Base-by-base conservation (phyloP, 2,797 vertebrate species). In the Diglossa cyanea region DNA sequence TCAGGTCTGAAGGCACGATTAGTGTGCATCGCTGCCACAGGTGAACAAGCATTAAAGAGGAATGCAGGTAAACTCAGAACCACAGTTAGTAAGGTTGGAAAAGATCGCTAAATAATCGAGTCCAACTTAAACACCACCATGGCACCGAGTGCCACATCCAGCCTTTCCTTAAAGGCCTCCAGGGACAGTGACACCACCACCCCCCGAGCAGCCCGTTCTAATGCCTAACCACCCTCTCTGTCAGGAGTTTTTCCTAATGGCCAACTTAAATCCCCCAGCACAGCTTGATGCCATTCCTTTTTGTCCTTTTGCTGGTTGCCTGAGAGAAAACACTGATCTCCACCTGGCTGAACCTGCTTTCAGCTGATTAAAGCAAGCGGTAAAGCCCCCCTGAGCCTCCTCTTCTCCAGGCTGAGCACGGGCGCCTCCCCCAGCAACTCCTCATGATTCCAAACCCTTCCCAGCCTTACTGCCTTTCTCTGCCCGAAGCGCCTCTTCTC, bases 351-450 rank as follows among this genome's bases (percentile, higher is more conserved):
- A 53, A 10, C 7, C 13, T 14, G 11, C 7, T 25, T 30, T 14
- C 19, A 53, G 28, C 19, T 4, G 15, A 18, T 1, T 6, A 2
- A 2, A 61, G 16, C 0, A 1, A 68, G 11, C 7, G 0, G 2
- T 7, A 25, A 47, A 4, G 6, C 7, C 13, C 16, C 16, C 24
- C 13, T 4, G 11, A 25, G 5, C 7, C 24, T 6, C 5, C 25
- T 39, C 10, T 30, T 9, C 23, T 11, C 7, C 9, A 21, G 33
- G 17, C 24, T 21, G 9, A 54, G 48, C 13, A 24, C 15, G 1
- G 12, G 5, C 28, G 20, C 21, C 16, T 6, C 47, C 18, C 13
- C 13, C 42, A 42, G 42, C 42, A 42, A 42, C 42, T 17, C 13
- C 40, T 25, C 17, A 25, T 4, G 13, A 18, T 30, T 31, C 33